These are phyloP conservation scores for Strigamia transsilvanica DNA, from an alignment of 2,888 invertebrate genomes.

Conservation along the genomic window DNA sequence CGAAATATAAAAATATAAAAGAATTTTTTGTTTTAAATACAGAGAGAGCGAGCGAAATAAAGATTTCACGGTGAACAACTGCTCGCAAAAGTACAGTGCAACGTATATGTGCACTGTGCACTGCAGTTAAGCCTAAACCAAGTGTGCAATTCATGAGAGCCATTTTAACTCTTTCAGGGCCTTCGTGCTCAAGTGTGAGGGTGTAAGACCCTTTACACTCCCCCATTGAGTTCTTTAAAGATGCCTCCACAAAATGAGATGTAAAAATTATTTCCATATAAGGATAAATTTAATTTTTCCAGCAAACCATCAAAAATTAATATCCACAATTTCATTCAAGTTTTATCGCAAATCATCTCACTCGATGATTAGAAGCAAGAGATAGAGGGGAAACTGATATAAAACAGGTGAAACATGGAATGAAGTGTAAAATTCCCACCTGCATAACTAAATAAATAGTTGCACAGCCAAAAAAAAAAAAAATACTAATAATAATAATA, in stretches of 20 bases:
- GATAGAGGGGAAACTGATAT: not conserved
- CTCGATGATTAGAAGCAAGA: not conserved
- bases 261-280: slow-evolving; percentile 1
- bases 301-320: not conserved
- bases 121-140: slow-evolving; percentile 39
- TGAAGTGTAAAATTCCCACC: not conserved
- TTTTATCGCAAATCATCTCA: slow-evolving; percentile 8
- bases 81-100: not conserved
- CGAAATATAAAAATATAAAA: not conserved
- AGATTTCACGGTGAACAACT: slow-evolving; percentile 29
- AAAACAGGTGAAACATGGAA: not conserved
- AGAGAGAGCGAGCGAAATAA: not conserved
- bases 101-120: slow-evolving; percentile 14
- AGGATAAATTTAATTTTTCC: slow-evolving; percentile 1
- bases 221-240: slow-evolving; percentile 31
- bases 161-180: slow-evolving; percentile 5
- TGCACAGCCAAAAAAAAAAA: not conserved
- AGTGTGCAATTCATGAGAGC: slow-evolving; percentile 20
- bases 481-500: not conserved
- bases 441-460: slow-evolving; percentile 5
- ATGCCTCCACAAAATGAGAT: not conserved
- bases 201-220: slow-evolving; percentile 17
- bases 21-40: not conserved
- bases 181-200: slow-evolving; percentile 5
- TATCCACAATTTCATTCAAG: not conserved